Evolutionary conservation across 2,888 invertebrate genomes (phyloP).

Genomic region (Adineta ricciae): DNA sequence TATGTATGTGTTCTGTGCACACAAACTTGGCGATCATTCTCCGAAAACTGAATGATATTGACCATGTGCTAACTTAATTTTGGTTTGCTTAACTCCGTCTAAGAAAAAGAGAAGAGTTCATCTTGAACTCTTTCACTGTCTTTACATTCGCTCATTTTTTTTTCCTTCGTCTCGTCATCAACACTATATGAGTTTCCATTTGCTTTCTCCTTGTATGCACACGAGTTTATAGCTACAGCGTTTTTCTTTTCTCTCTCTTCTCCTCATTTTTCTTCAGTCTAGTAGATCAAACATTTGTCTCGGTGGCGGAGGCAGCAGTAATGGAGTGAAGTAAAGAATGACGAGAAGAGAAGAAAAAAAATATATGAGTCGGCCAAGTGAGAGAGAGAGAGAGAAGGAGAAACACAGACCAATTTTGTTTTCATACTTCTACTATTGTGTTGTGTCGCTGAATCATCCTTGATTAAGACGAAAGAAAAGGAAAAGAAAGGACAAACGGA

Average conservation of each 20-base stretch:
- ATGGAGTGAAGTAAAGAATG: not conserved
- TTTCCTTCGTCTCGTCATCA: not conserved
- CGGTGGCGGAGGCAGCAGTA: not conserved
- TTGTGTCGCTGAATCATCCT: not conserved
- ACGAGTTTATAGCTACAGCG: not conserved
- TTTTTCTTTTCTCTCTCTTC: not conserved
- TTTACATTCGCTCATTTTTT: not conserved
- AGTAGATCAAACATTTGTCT: not conserved
- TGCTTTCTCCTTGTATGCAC: not conserved
- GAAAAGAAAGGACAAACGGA: not conserved
- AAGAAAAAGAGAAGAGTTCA: not conserved
- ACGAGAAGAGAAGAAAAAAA: not conserved
- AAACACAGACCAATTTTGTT: not conserved
- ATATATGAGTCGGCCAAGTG: not conserved
- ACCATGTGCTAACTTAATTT: constrained; percentile 5
- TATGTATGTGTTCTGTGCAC: not conserved
- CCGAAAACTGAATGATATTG: not conserved
- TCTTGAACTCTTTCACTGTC: not conserved
- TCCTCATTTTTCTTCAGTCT: not conserved
- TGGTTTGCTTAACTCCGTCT: not conserved
- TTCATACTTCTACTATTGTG: not conserved
- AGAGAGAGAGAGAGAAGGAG: not conserved
- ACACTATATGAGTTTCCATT: not conserved
- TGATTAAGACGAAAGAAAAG: not conserved
- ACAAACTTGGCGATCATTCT: not conserved